Conservation (phyloP, 2,888 invertebrate genomes). For the Lasioglossum leucozonium region DNA sequence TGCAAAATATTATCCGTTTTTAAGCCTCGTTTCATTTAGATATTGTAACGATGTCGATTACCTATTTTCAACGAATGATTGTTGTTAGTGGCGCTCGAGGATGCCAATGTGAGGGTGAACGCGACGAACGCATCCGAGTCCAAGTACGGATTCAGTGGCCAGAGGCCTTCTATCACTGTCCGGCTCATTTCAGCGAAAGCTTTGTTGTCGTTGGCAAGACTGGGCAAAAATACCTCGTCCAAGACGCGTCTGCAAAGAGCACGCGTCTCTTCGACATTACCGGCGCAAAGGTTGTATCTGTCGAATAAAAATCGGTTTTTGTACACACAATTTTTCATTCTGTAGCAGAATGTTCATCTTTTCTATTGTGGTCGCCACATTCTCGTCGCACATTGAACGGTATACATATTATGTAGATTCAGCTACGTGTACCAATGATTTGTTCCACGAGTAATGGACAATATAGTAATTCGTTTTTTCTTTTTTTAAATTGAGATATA, state of each 20-base stretch:
- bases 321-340: neutral
- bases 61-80: constrained; percentile 80
- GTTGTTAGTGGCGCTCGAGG: constrained; percentile 77
- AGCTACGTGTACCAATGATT: too few relatives aligned
- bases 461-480: too few relatives aligned
- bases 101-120: constrained; percentile 86
- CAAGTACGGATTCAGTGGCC: constrained; percentile 88
- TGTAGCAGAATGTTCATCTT: too few relatives aligned
- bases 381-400: too few relatives aligned
- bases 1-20: constrained; percentile 57
- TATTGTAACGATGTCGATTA: constrained; percentile 33
- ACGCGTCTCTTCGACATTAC: constrained; percentile 87
- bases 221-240: constrained; percentile 88
- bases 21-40: neutral
- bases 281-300: constrained; percentile 90
- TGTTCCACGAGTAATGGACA: too few relatives aligned
- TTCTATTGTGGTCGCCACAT: too few relatives aligned
- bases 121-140: constrained; percentile 87
- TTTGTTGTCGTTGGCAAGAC: constrained; percentile 86
- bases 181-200: constrained; percentile 89
- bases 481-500: too few relatives aligned
- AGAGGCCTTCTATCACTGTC: constrained; percentile 89
- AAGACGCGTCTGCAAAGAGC: constrained; percentile 86
- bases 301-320: neutral
- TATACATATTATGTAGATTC: too few relatives aligned